phyloP scores from a whole-genome alignment of 2,888 invertebrate species.

The Idaea straminata region DNA sequence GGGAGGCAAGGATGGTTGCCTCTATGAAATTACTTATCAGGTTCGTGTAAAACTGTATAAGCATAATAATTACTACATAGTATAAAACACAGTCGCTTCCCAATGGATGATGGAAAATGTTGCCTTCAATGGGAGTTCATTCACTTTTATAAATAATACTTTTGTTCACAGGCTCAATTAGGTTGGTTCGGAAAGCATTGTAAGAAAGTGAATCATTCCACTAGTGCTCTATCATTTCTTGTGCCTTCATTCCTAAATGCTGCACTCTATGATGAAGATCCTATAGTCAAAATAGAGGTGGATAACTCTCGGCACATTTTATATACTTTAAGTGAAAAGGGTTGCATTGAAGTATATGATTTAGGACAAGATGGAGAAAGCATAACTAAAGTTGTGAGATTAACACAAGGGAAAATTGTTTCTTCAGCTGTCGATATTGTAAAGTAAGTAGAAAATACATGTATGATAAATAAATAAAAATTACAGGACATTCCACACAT shows the following conservation, averaged over 20 bases:
- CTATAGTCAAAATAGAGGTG: constrained; percentile 91
- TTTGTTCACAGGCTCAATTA: constrained; percentile 82
- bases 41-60: constrained; percentile 59
- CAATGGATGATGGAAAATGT: too few species aligned
- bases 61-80: background rate
- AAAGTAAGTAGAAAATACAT: constrained; percentile 83
- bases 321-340: constrained; percentile 94
- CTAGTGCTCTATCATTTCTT: constrained; percentile 90
- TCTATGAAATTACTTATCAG: constrained; percentile 97
- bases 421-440: constrained; percentile 89
- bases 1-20: constrained; percentile 95
- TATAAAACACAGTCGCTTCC: too few species aligned
- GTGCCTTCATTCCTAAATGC: constrained; percentile 94
- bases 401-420: constrained; percentile 87
- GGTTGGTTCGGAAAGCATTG: constrained; percentile 98
- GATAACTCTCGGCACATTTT: constrained; percentile 94
- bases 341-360: constrained; percentile 93
- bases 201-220: constrained; percentile 96
- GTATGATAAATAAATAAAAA: too few species aligned
- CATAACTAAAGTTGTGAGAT: constrained; percentile 85
- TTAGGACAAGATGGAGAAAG: constrained; percentile 89
- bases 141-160: background rate
- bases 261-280: constrained; percentile 92
- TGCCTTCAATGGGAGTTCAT: background rate
- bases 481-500: too few species aligned